Evolutionary conservation across 1,140 invertebrate species (phyloP).

Genomic region (Calosoma granatense): DNA sequence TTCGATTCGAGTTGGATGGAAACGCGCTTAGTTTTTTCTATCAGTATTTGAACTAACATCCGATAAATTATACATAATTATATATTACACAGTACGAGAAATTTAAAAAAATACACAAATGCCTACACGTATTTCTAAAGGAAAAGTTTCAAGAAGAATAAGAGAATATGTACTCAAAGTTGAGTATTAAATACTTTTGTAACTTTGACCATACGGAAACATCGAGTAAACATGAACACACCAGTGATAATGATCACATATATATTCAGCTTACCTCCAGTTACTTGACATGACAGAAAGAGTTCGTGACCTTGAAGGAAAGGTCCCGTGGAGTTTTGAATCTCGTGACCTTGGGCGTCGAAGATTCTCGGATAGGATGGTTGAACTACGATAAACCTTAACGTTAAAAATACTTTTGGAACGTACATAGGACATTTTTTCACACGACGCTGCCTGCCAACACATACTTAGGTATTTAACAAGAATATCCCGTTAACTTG

Average conservation of each 20-base stretch:
- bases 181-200: constrained; percentile 1
- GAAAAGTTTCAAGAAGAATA: too few relatives aligned
- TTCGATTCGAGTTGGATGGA: too few relatives aligned
- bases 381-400: constrained; percentile 55
- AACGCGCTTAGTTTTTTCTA: too few relatives aligned
- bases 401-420: constrained; percentile 6
- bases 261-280: constrained; percentile 55
- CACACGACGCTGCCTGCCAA: too few relatives aligned
- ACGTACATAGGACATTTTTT: too few relatives aligned
- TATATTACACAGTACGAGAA: background rate
- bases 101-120: too few relatives aligned
- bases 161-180: background rate
- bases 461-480: too few relatives aligned
- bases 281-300: constrained; percentile 69
- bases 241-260: background rate
- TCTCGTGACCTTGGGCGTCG: constrained; percentile 66
- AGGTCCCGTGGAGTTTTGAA: constrained; percentile 63
- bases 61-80: background rate
- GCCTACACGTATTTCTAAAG: background rate
- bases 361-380: constrained; percentile 69
- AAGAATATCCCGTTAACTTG: too few relatives aligned
- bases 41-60: too few relatives aligned
- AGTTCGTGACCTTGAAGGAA: constrained; percentile 74
- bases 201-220: constrained; percentile 1
- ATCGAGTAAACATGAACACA: too few relatives aligned